Evolutionary conservation across 2,113 vertebrate genomes (phyloP).

Genomic region (Euleptes europaea): DNA sequence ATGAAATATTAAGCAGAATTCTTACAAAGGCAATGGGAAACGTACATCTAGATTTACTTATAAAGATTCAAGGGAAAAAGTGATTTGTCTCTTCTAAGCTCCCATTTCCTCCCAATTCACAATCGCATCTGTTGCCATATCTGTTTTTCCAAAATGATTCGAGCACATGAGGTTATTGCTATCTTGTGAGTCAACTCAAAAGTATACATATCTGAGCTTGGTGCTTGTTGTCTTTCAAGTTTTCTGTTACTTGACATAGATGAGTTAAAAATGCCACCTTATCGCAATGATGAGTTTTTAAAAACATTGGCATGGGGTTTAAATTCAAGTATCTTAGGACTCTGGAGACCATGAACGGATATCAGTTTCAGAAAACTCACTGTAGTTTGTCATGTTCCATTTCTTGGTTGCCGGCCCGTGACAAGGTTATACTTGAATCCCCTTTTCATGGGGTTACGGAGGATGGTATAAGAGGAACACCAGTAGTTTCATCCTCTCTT

Average conservation of each 20-base stretch:
- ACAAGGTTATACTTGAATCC: background rate
- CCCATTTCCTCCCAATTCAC: conserved; percentile 40
- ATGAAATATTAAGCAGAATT: background rate
- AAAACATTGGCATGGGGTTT: conserved; percentile 12
- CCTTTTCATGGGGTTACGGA: background rate
- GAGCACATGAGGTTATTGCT: conserved; percentile 25
- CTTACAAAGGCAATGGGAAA: background rate
- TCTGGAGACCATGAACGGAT: background rate
- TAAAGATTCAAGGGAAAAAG: background rate
- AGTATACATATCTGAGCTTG: conserved; percentile 32
- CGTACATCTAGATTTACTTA: background rate
- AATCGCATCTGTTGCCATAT: background rate
- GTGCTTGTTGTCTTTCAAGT: conserved; percentile 48
- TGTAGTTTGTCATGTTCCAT: too few species aligned
- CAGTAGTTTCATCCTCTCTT: background rate
- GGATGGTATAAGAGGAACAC: background rate
- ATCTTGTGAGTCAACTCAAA: conserved; percentile 53
- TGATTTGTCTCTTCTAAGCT: background rate
- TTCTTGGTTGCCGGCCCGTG: too few species aligned
- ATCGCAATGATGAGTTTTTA: conserved; percentile 23
- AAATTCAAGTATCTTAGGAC: background rate
- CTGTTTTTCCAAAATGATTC: background rate
- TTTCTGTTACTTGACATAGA: conserved; percentile 40
- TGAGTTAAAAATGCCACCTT: conserved; percentile 48
- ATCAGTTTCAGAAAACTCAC: background rate